These are phyloP conservation scores for Babyrousa celebensis DNA, from an alignment of 2,797 vertebrate species.

Conservation along the genomic window DNA sequence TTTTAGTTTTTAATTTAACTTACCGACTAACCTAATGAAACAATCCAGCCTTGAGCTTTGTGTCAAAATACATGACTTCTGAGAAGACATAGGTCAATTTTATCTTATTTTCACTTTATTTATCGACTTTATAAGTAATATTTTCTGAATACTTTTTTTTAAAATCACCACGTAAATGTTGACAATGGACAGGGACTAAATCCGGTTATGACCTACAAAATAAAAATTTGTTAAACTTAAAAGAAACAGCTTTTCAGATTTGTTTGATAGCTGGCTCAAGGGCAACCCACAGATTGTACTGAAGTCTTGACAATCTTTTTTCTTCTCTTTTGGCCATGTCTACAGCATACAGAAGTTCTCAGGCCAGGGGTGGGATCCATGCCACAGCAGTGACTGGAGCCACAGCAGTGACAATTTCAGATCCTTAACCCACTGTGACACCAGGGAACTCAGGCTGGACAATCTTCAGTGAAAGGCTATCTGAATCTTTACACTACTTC, in stretches of 20 bases:
- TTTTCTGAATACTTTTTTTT: background rate
- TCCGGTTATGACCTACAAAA: background rate
- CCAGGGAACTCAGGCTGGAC: no score
- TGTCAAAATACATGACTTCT: background rate
- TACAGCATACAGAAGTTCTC: no score
- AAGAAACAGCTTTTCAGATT: background rate
- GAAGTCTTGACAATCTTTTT: background rate
- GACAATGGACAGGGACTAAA: background rate
- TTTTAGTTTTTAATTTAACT: slow-evolving; percentile 59
- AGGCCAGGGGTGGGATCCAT: no score
- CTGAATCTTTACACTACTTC: background rate
- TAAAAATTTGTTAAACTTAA: slow-evolving; percentile 3
- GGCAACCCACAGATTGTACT: background rate
- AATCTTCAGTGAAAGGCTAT: background rate
- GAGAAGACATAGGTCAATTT: background rate
- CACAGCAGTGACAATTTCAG: no score
- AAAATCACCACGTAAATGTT: background rate
- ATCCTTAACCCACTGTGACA: no score
- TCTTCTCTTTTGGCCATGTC: no score
- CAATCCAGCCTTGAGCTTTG: background rate
- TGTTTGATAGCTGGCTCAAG: background rate
- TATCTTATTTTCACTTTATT: background rate
- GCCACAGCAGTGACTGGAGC: no score
- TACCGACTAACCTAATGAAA: background rate
- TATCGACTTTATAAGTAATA: background rate